Percentiles rank a stretch among this genome's conserved stretches.
These are phyloP conservation scores for Drosophila nr. perissopoda DNA, from an alignment of 2,888 invertebrate species.

Conservation along the genomic window DNA sequence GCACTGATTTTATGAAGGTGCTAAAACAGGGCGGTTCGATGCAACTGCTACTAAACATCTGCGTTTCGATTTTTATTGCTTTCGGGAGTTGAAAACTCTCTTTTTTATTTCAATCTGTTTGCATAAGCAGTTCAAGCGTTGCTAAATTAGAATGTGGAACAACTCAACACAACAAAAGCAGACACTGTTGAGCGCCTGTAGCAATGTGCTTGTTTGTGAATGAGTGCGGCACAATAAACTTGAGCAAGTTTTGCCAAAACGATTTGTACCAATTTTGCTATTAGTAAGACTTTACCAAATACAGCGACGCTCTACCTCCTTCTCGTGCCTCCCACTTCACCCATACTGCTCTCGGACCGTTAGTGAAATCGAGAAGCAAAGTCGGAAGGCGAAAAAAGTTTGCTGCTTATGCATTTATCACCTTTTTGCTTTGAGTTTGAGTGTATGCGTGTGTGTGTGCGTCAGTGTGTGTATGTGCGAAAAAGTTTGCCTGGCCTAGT, in stretches of 20 bases:
- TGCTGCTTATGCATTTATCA: constrained; percentile 81
- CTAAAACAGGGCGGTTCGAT: constrained; percentile 24
- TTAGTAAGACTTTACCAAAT: constrained; percentile 57
- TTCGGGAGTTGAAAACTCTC: constrained; percentile 62
- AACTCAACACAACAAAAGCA: constrained; percentile 54
- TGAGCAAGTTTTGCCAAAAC: constrained; percentile 79
- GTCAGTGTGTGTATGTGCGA: constrained; percentile 30
- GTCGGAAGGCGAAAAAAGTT: constrained; percentile 66
- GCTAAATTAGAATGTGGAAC: constrained; percentile 75
- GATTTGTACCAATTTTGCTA: constrained; percentile 82
- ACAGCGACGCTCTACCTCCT: not conserved
- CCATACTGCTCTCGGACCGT: not conserved
- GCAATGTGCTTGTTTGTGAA: constrained; percentile 27
- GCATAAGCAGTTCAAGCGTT: constrained; percentile 81
- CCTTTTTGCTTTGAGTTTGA: constrained; percentile 61
- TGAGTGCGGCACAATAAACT: constrained; percentile 67
- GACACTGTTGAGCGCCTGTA: constrained; percentile 23
- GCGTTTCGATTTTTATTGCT: constrained; percentile 73
- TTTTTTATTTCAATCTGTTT: constrained; percentile 83
- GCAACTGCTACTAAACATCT: constrained; percentile 43
- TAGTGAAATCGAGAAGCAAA: constrained; percentile 57
- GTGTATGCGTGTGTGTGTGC: not conserved
- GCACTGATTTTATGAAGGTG: not conserved
- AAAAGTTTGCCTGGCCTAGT: constrained; percentile 77
- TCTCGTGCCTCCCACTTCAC: constrained; percentile 5